phyloP scores from a whole-genome alignment of 2,888 invertebrate genomes.

The Saturnia japonica region DNA sequence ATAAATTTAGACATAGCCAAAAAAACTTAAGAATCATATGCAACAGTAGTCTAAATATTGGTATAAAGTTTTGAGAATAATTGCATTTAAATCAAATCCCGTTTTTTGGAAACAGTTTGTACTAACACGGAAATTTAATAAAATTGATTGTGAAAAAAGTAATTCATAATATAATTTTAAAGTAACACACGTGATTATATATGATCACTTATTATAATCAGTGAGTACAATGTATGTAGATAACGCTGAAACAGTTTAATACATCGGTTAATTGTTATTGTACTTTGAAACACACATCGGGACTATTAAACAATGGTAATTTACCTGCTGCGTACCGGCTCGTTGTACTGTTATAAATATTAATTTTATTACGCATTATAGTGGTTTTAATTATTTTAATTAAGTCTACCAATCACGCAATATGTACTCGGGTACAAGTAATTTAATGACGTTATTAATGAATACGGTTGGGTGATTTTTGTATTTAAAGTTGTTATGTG shows the following conservation, averaged over 20 bases:
- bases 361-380: conserved; percentile 12
- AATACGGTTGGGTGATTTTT: not conserved
- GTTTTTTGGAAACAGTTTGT: no score
- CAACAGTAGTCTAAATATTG: no score
- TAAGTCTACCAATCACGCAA: conserved; percentile 4
- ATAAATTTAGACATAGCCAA: no score
- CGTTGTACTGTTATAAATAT: conserved; percentile 11
- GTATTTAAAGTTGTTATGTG: not conserved
- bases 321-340: conserved; percentile 6
- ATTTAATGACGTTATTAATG: not conserved
- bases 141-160: no score
- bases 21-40: no score
- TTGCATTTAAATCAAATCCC: no score
- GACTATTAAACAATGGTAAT: conserved; percentile 12
- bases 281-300: conserved; percentile 6
- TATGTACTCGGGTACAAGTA: not conserved
- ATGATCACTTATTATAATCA: not conserved
- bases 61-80: no score
- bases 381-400: conserved; percentile 9
- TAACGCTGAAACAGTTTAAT: not conserved
- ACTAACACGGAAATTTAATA: no score
- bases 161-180: not conserved
- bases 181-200: not conserved
- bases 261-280: conserved; percentile 9
- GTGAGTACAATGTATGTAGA: not conserved